Percentiles rank a stretch among this genome's conserved stretches.
These are phyloP conservation scores for Arctocebus calabarensis DNA, from an alignment of 2,797 vertebrate species.

Conservation along the genomic window DNA sequence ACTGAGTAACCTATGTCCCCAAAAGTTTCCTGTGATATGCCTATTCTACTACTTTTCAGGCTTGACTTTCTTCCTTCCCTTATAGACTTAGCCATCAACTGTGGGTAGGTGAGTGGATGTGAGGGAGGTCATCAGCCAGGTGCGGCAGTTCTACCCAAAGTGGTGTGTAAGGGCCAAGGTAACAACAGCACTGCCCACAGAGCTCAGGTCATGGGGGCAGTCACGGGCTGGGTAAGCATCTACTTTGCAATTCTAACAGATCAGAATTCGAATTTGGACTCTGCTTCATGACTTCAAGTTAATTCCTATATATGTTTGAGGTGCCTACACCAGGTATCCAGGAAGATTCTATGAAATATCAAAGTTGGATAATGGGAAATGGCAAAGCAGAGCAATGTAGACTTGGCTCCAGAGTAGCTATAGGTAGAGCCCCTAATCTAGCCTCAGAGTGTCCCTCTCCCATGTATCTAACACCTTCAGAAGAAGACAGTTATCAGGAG, in stretches of 20 bases:
- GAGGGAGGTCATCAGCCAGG: background rate
- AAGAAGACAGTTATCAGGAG: background rate
- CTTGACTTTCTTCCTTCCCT: background rate
- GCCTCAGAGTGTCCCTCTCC: background rate
- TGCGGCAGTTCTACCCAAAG: fast-evolving
- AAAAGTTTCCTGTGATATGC: background rate
- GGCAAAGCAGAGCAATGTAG: background rate
- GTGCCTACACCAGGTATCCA: background rate
- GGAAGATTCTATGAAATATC: background rate
- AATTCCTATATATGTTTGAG: background rate
- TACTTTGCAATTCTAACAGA: background rate
- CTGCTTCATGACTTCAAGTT: background rate
- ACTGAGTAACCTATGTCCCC: background rate
- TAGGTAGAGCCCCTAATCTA: background rate
- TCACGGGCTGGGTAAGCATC: background rate
- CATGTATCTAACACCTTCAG: background rate
- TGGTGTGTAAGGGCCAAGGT: background rate
- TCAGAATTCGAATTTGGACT: background rate
- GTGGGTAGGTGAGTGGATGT: background rate
- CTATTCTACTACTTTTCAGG: background rate
- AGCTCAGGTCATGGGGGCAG: background rate
- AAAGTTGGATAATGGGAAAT: background rate
- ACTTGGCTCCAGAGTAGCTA: background rate
- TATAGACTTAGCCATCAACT: background rate
- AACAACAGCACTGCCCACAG: background rate